Evolutionary conservation across 2,888 invertebrate species (phyloP).

Genomic region (Cryptocephalus primarius): DNA sequence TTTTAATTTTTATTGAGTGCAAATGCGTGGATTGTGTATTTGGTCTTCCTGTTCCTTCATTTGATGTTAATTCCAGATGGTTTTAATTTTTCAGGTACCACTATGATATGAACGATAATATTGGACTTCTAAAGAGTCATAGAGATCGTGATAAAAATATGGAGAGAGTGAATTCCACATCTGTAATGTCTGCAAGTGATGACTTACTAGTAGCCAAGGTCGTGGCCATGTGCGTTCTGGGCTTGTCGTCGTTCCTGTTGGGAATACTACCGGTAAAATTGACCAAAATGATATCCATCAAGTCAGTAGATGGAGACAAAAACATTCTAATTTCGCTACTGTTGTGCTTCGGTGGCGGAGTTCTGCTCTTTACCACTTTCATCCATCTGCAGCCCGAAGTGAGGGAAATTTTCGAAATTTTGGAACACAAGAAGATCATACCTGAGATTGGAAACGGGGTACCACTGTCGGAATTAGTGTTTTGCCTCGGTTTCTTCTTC

Average conservation of each 20-base stretch:
- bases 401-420: conserved; percentile 42
- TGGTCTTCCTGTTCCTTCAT: too few species aligned
- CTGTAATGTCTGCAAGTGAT: conserved; percentile 8
- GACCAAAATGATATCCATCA: conserved; percentile 29
- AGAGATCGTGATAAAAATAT: conserved; percentile 6
- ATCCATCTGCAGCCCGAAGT: conserved; percentile 56
- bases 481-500: conserved; percentile 52
- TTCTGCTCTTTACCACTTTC: conserved; percentile 52
- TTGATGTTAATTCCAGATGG: too few species aligned
- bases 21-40: too few species aligned
- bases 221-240: conserved; percentile 48
- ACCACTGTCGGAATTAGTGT: conserved; percentile 45
- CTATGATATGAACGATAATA: too few species aligned
- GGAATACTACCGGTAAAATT: conserved; percentile 45
- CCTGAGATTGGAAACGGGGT: conserved; percentile 36
- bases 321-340: conserved; percentile 45
- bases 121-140: background rate
- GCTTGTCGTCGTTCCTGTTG: conserved; percentile 44
- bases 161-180: conserved; percentile 6
- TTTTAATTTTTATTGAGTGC: too few species aligned
- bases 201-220: conserved; percentile 44
- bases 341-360: conserved; percentile 55
- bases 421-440: conserved; percentile 37
- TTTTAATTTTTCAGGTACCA: too few species aligned
- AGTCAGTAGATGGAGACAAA: conserved; percentile 32